Evolutionary conservation across 2,113 vertebrate species (phyloP), one percentile per base, ranked within the genome.

Genomic region (Morone saxatilis): DNA sequence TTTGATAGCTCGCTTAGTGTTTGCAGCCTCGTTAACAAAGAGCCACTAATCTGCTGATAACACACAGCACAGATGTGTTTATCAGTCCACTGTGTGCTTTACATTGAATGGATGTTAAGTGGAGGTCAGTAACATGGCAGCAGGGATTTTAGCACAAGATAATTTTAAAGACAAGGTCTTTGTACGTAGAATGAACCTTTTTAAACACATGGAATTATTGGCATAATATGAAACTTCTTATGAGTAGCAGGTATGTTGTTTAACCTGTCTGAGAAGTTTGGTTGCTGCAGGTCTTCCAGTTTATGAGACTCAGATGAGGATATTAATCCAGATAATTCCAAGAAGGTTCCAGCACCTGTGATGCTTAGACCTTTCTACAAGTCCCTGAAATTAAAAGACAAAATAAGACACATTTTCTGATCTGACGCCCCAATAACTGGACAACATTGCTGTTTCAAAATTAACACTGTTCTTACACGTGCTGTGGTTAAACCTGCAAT

Each of bases 1-100:
- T 81, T 31, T 50, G 50, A 47, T 72, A 38, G 72, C 72, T 75
- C 19, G 8, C 73, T 66, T 7, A 2, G 70, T 78, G 71, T 87
- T 81, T 89, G 81, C 57, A 17, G 56, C 80, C 43, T 76, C 76
- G 13, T 81, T 66, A 81, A 78, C 83, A 88, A 83, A 80, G 69
- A 78, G 84, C 68, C 77, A 8, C 77, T 89, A 81, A 89, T 89
- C 81, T 86, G 70, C 80, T 81, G 86, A 88, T 90, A 80, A 80
- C 86, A 63, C 63, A 66, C 76, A 70, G 68, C 77, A 61, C 80
- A 80, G 80, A 86, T 78, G 78, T 84, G 86, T 76, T 83, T 68
- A 84, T 81, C 83, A 65, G 77, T n/a, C 43, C 43, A 6, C 70
- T 41, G 48, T 74, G 62, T 69, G 53, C 48, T 80, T 71, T 59